Evolutionary conservation across 1,140 invertebrate genomes (phyloP).

Genomic region (Notospermus geniculatus): DNA sequence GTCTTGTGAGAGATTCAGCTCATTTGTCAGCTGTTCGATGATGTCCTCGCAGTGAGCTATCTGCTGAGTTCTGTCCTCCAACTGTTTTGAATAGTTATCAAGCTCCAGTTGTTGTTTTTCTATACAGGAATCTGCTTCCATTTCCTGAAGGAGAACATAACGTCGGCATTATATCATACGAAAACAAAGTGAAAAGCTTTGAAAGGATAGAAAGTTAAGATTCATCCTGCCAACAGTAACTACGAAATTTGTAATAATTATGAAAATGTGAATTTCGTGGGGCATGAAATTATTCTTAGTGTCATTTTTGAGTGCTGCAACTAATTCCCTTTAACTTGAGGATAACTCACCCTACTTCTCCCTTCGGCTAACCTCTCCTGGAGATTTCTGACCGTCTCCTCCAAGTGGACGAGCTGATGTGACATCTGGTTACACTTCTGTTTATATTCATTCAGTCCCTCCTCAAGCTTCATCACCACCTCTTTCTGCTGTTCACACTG

Average conservation of each 20-base stretch:
- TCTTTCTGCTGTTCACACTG: conserved; percentile 35
- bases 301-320: no score
- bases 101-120: conserved; percentile 42
- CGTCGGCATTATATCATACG: no score
- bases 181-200: no score
- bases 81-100: conserved; percentile 41
- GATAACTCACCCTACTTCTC: conserved; percentile 33
- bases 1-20: conserved; percentile 44
- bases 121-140: conserved; percentile 43
- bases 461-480: conserved; percentile 37
- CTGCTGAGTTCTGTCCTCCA: conserved; percentile 40
- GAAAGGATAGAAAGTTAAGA: no score
- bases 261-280: no score
- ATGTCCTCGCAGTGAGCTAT: conserved; percentile 48
- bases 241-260: no score
- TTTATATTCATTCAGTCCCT: conserved; percentile 35
- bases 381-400: conserved; percentile 32
- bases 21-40: conserved; percentile 50
- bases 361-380: conserved; percentile 46
- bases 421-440: conserved; percentile 42
- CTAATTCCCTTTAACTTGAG: no score
- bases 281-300: no score
- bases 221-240: no score
- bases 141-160: conserved; percentile 24
- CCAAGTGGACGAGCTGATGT: conserved; percentile 38